Percentiles rank a stretch among this genome's conserved stretches.
Evolutionary conservation across 2,113 vertebrate genomes (phyloP).

Genomic region (Colossoma macropomum): DNA sequence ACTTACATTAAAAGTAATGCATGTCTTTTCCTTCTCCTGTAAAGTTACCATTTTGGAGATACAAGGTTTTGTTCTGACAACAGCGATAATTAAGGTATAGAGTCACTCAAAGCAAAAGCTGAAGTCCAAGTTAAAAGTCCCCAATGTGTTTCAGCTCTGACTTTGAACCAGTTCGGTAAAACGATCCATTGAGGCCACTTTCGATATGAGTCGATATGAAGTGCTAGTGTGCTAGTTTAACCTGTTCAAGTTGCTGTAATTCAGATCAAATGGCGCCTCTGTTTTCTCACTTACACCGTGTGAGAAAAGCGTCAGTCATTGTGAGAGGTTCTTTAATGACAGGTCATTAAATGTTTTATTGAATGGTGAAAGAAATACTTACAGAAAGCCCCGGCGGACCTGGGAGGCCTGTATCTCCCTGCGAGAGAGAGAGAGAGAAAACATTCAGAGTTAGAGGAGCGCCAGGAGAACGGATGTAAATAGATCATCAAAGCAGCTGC

Average conservation of each 20-base stretch:
- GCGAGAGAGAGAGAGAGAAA: constrained; percentile 38
- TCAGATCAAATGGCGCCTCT: background rate
- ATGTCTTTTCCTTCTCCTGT: too few species aligned
- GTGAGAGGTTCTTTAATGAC: constrained; percentile 7
- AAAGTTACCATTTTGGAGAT: too few species aligned
- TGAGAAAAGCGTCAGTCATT: constrained; percentile 10
- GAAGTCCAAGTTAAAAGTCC: too few species aligned
- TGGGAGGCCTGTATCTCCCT: constrained; percentile 73
- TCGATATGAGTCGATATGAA: too few species aligned
- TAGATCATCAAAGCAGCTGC: constrained; percentile 3
- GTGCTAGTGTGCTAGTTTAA: background rate
- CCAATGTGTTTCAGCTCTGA: too few species aligned
- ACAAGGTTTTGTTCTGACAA: too few species aligned
- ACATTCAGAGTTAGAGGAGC: constrained; percentile 9
- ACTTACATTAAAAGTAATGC: too few species aligned
- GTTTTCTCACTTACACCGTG: background rate
- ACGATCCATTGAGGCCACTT: background rate
- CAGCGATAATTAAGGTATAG: too few species aligned
- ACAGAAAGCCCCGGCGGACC: constrained; percentile 68
- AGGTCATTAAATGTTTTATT: constrained; percentile 32
- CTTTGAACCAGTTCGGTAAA: too few species aligned
- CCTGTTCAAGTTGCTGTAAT: background rate
- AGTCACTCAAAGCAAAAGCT: too few species aligned
- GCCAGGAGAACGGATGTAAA: background rate
- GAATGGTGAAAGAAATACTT: constrained; percentile 62